A percentile compares a stretch with the other conserved stretches of the same genome.
phyloP scores from a whole-genome alignment of 2,888 invertebrate species.

The Caenorhabditis drosophilae region DNA sequence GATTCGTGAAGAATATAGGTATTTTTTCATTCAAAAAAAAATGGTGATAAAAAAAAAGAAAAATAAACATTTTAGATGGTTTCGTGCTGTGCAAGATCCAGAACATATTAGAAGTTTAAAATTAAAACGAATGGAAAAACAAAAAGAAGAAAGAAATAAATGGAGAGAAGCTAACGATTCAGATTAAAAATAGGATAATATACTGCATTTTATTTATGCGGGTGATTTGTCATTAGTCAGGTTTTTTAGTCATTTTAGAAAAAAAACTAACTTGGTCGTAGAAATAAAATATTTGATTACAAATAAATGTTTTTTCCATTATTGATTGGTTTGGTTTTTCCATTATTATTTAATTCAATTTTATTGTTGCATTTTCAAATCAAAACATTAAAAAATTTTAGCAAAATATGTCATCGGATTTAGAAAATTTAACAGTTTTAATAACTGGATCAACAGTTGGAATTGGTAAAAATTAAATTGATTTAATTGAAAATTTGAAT shows the following conservation, averaged over 20 bases:
- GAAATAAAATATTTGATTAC: no score
- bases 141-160: slow-evolving; percentile 23
- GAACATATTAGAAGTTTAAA: slow-evolving; percentile 37
- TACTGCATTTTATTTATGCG: neutral
- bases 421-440: slow-evolving; percentile 41
- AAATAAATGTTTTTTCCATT: neutral
- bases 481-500: neutral
- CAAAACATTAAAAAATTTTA: no score
- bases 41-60: neutral
- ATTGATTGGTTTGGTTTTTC: neutral
- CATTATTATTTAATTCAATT: no score
- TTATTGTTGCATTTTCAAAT: no score
- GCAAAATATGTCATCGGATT: neutral
- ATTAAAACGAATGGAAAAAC: slow-evolving; percentile 29
- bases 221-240: neutral
- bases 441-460: slow-evolving; percentile 53
- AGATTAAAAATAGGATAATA: neutral
- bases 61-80: slow-evolving; percentile 36
- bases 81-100: slow-evolving; percentile 43
- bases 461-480: slow-evolving; percentile 23
- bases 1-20: slow-evolving; percentile 57
- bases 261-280: neutral
- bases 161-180: slow-evolving; percentile 17
- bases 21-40: no score
- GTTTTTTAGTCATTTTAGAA: neutral